Evolutionary conservation across 92 coral and sea anemone genomes (phyloP).

Genomic region (Metridium senile): DNA sequence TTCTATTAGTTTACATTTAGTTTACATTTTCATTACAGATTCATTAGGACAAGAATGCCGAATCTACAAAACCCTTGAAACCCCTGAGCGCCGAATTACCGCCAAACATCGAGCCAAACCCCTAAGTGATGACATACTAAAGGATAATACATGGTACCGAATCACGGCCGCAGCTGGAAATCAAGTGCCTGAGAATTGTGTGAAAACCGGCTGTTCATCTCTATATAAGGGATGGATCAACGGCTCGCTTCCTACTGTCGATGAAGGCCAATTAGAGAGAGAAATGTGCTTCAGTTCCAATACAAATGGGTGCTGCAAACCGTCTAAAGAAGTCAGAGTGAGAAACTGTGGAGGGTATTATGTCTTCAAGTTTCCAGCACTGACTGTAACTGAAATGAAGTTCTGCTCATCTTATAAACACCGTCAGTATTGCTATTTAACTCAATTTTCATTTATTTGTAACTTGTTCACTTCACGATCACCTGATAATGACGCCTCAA

Average conservation of each 20-base stretch:
- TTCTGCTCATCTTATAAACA: constrained; percentile 7
- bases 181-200: neutral
- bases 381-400: neutral
- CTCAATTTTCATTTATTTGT: too few species aligned
- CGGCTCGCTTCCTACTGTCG: constrained; percentile 15
- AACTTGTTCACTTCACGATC: too few species aligned
- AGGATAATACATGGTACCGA: constrained; percentile 21
- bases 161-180: constrained; percentile 15
- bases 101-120: neutral
- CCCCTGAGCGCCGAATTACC: constrained; percentile 7
- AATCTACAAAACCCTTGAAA: constrained; percentile 10
- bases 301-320: neutral
- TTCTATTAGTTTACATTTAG: too few species aligned
- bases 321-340: neutral
- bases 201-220: neutral
- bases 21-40: neutral
- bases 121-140: constrained; percentile 3
- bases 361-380: constrained; percentile 17
- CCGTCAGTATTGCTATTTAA: too few species aligned
- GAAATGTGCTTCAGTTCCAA: neutral
- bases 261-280: constrained; percentile 15
- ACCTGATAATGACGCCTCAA: too few species aligned
- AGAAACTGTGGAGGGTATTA: constrained; percentile 25
- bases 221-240: constrained; percentile 19
- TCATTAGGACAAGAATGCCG: neutral